A percentile compares a stretch with the other conserved stretches of the same genome.
phyloP scores from a whole-genome alignment of 2,113 vertebrate genomes.

The Stercorarius parasiticus region DNA sequence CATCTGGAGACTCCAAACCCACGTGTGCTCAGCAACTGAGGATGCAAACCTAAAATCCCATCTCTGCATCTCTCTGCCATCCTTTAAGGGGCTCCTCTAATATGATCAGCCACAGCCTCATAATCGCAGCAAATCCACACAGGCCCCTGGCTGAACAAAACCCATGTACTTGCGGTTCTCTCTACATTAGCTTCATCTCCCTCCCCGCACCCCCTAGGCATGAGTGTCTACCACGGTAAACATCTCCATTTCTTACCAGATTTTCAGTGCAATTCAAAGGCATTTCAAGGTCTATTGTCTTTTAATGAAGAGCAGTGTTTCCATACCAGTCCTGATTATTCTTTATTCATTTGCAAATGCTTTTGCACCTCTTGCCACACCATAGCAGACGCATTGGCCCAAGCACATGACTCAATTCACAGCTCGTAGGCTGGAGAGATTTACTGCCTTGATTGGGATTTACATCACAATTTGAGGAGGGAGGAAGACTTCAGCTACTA shows the following conservation, averaged over 20 bases:
- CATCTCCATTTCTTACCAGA: background rate
- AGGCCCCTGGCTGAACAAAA: background rate
- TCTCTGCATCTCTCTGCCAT: background rate
- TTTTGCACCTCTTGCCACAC: background rate
- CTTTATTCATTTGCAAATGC: background rate
- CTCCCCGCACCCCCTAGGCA: background rate
- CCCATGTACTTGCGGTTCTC: background rate
- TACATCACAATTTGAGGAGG: background rate
- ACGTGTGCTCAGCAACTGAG: accelerated
- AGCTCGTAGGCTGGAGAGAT: background rate
- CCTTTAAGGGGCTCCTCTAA: background rate
- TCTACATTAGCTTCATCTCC: background rate
- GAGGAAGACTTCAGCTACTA: background rate
- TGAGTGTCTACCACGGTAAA: background rate
- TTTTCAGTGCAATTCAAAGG: background rate
- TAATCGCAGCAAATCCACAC: background rate
- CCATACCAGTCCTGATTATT: background rate
- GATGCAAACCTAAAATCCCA: background rate
- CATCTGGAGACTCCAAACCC: background rate
- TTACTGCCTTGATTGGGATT: background rate
- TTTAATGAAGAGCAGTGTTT: background rate
- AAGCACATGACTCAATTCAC: accelerated
- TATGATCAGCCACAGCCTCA: background rate
- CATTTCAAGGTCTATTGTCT: background rate
- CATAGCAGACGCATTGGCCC: background rate